Percentiles rank a stretch among this genome's conserved stretches.
These are phyloP conservation scores for Eilema depressum DNA, from an alignment of 2,888 invertebrate species.

Conservation along the genomic window DNA sequence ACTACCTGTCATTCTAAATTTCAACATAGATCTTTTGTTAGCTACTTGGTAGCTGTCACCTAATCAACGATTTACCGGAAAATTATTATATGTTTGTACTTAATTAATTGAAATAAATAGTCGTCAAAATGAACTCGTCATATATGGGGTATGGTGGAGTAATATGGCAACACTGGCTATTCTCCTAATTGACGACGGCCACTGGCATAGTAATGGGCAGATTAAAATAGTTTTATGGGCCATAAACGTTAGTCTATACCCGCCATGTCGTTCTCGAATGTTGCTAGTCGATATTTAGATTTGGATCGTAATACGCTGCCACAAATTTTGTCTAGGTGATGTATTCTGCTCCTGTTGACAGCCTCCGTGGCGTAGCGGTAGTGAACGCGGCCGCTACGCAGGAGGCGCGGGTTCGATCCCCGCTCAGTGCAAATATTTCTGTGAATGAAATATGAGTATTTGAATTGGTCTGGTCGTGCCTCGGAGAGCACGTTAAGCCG, in stretches of 20 bases:
- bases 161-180: conserved; percentile 60
- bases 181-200: conserved; percentile 76
- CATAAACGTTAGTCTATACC: conserved; percentile 69
- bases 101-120: conserved; percentile 32
- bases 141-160: conserved; percentile 48
- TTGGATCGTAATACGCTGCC: neutral
- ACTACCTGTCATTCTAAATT: too few relatives aligned
- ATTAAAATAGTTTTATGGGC: conserved; percentile 82
- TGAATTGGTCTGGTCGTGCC: too few relatives aligned
- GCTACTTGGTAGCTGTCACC: neutral
- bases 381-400: too few relatives aligned
- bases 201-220: conserved; percentile 78
- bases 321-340: neutral
- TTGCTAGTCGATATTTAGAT: conserved; percentile 22
- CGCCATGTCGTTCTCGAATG: conserved; percentile 32
- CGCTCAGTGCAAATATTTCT: too few relatives aligned
- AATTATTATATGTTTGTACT: neutral
- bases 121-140: conserved; percentile 37
- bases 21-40: neutral
- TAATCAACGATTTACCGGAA: neutral
- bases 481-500: too few relatives aligned
- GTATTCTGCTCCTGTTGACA: neutral
- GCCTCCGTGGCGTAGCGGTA: too few relatives aligned
- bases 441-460: too few relatives aligned
- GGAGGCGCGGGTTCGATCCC: too few relatives aligned